These are phyloP conservation scores for Leptonema lineaticorne DNA, from an alignment of 1,140 invertebrate genomes.

Conservation along the genomic window DNA sequence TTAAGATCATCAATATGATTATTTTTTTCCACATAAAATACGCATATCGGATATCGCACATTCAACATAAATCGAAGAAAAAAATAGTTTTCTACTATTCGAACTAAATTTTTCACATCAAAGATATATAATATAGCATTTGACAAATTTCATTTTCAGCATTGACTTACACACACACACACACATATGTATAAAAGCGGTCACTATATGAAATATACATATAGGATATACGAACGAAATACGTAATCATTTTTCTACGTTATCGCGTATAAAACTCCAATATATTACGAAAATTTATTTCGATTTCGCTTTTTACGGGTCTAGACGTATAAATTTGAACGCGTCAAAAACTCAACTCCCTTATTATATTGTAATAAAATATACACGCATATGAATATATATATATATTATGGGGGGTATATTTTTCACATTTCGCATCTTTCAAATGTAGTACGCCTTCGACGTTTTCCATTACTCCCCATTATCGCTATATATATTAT, in stretches of 20 bases:
- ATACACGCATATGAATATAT: neutral
- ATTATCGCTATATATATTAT: neutral
- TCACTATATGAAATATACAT: too few relatives aligned
- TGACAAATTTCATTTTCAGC: too few relatives aligned
- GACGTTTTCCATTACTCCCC: neutral
- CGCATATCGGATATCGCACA: too few relatives aligned
- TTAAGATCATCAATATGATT: too few relatives aligned
- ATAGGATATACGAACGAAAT: neutral
- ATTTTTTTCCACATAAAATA: too few relatives aligned
- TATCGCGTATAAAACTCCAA: constrained; percentile 7
- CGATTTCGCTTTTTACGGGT: constrained; percentile 1
- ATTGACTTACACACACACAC: too few relatives aligned
- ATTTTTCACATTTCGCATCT: neutral
- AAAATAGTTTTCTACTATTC: too few relatives aligned
- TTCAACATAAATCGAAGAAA: too few relatives aligned
- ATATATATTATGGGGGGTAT: neutral
- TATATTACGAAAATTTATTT: constrained; percentile 3
- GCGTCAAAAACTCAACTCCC: neutral
- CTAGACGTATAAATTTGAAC: constrained; percentile 11
- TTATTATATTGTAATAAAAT: neutral
- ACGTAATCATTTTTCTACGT: neutral
- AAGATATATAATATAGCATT: too few relatives aligned
- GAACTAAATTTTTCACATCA: too few relatives aligned
- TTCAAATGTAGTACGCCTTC: neutral
- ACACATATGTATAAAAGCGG: too few relatives aligned